A percentile compares a stretch with the other conserved stretches of the same genome.
These are phyloP conservation scores for Neodiprion pinetum DNA, from an alignment of 1,140 invertebrate species.

Conservation along the genomic window DNA sequence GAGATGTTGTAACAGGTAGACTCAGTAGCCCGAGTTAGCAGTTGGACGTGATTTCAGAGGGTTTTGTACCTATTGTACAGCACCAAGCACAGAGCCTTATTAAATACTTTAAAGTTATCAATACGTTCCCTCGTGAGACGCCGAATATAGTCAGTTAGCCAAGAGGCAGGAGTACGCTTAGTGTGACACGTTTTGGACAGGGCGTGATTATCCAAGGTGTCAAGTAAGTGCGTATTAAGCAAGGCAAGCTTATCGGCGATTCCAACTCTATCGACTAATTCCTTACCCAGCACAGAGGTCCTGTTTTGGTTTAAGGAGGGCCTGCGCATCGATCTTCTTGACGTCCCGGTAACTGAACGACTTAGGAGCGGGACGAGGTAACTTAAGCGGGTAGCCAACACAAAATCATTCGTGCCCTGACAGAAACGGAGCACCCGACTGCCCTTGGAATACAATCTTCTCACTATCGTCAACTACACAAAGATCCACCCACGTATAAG, in stretches of 20 bases:
- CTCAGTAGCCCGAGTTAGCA: not conserved
- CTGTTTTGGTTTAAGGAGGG: not conserved
- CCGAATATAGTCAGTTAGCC: not conserved
- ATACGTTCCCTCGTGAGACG: not conserved
- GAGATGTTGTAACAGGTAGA: not conserved
- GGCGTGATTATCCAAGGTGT: not conserved
- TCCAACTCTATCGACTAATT: not conserved
- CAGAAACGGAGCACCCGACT: not conserved
- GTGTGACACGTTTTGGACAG: not conserved
- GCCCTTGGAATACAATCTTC: not conserved
- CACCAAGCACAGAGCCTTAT: not conserved
- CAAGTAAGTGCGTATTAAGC: not conserved
- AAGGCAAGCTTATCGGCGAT: not conserved
- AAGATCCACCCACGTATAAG: conserved; percentile 12
- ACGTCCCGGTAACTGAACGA: not conserved
- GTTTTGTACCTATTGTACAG: not conserved
- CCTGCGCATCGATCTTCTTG: not conserved
- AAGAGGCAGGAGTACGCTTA: not conserved
- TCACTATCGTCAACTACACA: conserved; percentile 13
- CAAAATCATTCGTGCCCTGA: not conserved
- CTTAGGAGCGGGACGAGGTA: not conserved
- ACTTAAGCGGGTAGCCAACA: not conserved
- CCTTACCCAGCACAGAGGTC: not conserved
- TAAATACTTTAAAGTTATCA: not conserved
- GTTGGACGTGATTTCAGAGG: not conserved